Base-by-base conservation (phyloP, 2,797 vertebrate species). In the Myotis planiceps region DNA sequence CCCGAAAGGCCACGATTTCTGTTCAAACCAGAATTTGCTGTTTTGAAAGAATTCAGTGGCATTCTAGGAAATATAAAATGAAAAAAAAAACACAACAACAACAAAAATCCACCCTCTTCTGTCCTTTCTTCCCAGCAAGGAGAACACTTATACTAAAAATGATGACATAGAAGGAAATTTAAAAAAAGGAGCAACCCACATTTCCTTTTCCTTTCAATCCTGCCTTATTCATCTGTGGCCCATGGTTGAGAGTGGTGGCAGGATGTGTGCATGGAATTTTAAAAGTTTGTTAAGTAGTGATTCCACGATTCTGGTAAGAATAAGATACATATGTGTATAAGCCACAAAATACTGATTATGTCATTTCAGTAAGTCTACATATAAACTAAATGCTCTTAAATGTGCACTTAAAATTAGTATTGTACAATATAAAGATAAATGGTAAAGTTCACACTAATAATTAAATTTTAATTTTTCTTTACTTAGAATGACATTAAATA, bases 331-430 rank as follows among this genome's bases (percentile, higher is more conserved):
- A 51, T 6, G 4, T 0, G 0, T 66, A 23, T 37, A 13, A 86
- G 37, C 39, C 71, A 92, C 21, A 88, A 58, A 87, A 47, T 72
- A 75, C 65, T 47, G 23, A 53, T 7, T 27, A 65, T 39, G 23
- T 42, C 32, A 89, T 89, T 78, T 82, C 85, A 49, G 9, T 37
- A 42, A 85, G 85, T 78, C 25, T 49, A 53, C 1, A 47, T 42
- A 65, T 53, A n/a, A 90, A 19, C 34, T 58, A 89, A 93, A 63
- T 80, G 63, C 8, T 72, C 89, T 92, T 85, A 81, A 90, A 87
- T 84, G 68, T 90, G 14, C 9, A 60, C 58, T 92, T 90, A 47
- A 85, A 93, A 58, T 66, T 90, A 16, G 0, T 80, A n/a, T 21
- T 74, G 9, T 23, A 63, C 39, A 34, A 29, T 51, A 68, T 42